A percentile compares a stretch with the other conserved stretches of the same genome.
Evolutionary conservation across 2,888 invertebrate genomes (phyloP).

Genomic region (Lithosia quadra): DNA sequence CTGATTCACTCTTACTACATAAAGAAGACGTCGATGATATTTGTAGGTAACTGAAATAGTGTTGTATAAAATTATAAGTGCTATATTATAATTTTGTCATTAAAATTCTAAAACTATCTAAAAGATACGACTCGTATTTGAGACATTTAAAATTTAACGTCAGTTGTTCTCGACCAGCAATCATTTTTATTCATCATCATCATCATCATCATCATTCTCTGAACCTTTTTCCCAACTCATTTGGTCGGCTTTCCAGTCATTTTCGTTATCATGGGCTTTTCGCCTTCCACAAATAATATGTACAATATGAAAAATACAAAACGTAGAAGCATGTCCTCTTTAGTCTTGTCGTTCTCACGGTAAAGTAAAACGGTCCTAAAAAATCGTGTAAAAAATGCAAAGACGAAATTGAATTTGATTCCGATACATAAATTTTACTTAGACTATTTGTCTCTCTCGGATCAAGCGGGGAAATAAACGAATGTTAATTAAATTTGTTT

Average conservation of each 20-base stretch:
- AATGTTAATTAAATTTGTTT: slow-evolving; percentile 84
- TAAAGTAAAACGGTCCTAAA: slow-evolving; percentile 74
- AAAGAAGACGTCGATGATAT: too few relatives aligned
- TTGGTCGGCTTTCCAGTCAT: too few relatives aligned
- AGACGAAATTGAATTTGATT: slow-evolving; percentile 86
- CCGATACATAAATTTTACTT: slow-evolving; percentile 87
- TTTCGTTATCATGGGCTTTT: not conserved
- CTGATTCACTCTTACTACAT: too few relatives aligned
- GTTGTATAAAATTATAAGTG: too few relatives aligned
- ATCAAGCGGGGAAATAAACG: slow-evolving; percentile 82
- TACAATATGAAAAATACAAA: not conserved
- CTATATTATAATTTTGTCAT: too few relatives aligned
- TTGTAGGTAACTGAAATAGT: too few relatives aligned
- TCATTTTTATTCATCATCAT: not conserved
- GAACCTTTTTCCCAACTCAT: too few relatives aligned
- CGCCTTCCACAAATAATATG: not conserved
- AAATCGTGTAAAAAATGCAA: slow-evolving; percentile 84
- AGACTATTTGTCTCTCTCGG: slow-evolving; percentile 84
- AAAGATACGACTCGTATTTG: not conserved
- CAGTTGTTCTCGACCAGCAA: not conserved
- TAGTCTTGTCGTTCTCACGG: slow-evolving; percentile 61
- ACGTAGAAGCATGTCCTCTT: slow-evolving; percentile 59
- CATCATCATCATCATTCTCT: too few relatives aligned
- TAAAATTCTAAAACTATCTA: too few relatives aligned
- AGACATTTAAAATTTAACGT: not conserved